These are phyloP conservation scores for Melipona beecheii DNA, from an alignment of 2,888 invertebrate genomes.

Conservation along the genomic window DNA sequence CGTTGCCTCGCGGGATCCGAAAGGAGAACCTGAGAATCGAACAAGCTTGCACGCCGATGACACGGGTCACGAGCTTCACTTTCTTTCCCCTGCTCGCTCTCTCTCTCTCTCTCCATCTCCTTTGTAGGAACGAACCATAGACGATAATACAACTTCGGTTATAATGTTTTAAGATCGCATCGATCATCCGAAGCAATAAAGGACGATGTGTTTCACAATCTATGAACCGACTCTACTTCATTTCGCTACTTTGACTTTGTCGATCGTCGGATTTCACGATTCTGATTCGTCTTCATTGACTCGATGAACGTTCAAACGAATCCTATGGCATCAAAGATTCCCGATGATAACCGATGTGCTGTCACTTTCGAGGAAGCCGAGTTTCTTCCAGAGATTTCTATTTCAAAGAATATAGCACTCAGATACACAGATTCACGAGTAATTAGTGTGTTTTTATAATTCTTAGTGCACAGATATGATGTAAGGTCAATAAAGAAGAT, in stretches of 20 bases:
- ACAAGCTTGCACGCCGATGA: constrained; percentile 41
- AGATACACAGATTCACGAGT: too few species aligned
- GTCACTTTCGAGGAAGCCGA: neutral
- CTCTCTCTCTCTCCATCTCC: neutral
- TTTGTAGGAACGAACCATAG: constrained; percentile 42
- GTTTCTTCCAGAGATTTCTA: neutral
- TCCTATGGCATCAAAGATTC: neutral
- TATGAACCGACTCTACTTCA: neutral
- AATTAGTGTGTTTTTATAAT: too few species aligned
- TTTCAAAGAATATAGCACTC: too few species aligned
- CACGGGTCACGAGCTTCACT: constrained; percentile 33
- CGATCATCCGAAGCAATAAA: neutral
- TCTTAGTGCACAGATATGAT: too few species aligned
- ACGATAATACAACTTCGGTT: constrained; percentile 39
- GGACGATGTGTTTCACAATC: neutral
- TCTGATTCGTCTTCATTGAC: neutral
- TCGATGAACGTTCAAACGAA: constrained; percentile 1
- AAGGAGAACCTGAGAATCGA: constrained; percentile 46
- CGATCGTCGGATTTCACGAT: constrained; percentile 4
- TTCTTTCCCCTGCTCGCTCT: neutral
- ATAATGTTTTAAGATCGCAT: constrained; percentile 25
- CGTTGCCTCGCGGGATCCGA: constrained; percentile 35
- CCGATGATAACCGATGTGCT: constrained; percentile 13
- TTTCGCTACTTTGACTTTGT: constrained; percentile 12
- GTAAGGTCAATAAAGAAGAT: too few species aligned